Evolutionary conservation across 2,113 vertebrate species (phyloP).

Genomic region (Cephalopterus ornatus): DNA sequence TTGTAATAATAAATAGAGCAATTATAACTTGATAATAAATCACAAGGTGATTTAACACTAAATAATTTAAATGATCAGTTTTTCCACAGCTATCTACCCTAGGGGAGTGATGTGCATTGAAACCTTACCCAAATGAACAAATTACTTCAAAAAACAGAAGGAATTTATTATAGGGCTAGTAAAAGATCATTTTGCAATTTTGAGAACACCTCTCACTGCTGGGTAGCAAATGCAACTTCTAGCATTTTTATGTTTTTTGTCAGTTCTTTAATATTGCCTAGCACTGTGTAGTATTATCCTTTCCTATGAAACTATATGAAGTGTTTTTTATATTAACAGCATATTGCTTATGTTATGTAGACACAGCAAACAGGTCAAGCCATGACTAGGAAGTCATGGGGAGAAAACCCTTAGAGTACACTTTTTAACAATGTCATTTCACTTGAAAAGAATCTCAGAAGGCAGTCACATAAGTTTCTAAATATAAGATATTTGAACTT

Average conservation of each 20-base stretch:
- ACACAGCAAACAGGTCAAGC: not conserved
- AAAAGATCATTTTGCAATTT: not conserved
- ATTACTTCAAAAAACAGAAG: not conserved
- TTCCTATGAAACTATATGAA: not conserved
- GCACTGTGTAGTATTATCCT: not conserved
- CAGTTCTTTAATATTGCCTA: not conserved
- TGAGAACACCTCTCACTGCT: not conserved
- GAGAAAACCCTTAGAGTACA: not conserved
- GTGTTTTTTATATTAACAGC: not conserved
- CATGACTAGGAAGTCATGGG: not conserved
- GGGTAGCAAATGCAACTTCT: not conserved
- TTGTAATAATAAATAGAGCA: not conserved
- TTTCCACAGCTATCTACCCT: not conserved
- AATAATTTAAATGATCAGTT: not conserved
- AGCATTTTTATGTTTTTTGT: not conserved
- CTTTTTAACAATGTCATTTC: not conserved
- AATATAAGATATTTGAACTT: not conserved
- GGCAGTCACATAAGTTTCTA: not conserved
- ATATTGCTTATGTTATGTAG: not conserved
- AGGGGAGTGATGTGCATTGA: not conserved
- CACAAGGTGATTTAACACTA: not conserved
- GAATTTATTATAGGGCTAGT: not conserved
- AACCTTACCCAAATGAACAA: not conserved
- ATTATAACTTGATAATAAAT: not conserved
- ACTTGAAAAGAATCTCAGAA: not conserved